Conservation (phyloP, 2,797 vertebrate species). For the Tokudaia tokunoshimensis region DNA sequence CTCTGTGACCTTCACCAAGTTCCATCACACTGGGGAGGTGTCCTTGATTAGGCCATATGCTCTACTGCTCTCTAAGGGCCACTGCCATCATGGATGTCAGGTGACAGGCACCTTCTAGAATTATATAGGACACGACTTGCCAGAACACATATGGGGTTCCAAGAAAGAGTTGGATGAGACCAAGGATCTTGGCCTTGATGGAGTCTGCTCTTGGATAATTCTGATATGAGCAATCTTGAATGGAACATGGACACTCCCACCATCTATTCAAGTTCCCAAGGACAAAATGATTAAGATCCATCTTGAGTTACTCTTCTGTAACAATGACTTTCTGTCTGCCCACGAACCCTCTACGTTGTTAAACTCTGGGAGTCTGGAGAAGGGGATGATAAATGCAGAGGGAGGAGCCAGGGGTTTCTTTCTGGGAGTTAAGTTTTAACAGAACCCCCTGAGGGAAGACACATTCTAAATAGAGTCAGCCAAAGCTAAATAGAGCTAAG, state of each 20-base stretch:
- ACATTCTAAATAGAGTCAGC: background rate
- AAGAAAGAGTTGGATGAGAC: background rate
- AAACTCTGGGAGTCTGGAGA: conserved; percentile 1
- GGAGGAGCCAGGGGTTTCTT: background rate
- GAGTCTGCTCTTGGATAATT: background rate
- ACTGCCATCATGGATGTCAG: rapidly evolving
- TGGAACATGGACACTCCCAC: background rate
- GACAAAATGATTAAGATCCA: background rate
- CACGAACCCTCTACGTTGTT: background rate
- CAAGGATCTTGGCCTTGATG: background rate
- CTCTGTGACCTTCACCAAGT: background rate
- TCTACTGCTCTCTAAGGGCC: background rate
- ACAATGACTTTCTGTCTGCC: background rate
- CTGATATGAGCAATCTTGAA: background rate
- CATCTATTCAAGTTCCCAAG: background rate
- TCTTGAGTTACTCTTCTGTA: background rate
- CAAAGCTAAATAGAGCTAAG: background rate
- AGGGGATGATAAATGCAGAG: background rate
- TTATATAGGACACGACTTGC: background rate
- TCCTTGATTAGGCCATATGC: background rate
- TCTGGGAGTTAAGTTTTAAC: background rate
- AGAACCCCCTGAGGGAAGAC: background rate
- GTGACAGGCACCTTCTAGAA: background rate
- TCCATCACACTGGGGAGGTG: background rate
- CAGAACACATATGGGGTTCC: background rate